phyloP scores from a whole-genome alignment of 2,888 invertebrate species.

The Tillus elongatus region DNA sequence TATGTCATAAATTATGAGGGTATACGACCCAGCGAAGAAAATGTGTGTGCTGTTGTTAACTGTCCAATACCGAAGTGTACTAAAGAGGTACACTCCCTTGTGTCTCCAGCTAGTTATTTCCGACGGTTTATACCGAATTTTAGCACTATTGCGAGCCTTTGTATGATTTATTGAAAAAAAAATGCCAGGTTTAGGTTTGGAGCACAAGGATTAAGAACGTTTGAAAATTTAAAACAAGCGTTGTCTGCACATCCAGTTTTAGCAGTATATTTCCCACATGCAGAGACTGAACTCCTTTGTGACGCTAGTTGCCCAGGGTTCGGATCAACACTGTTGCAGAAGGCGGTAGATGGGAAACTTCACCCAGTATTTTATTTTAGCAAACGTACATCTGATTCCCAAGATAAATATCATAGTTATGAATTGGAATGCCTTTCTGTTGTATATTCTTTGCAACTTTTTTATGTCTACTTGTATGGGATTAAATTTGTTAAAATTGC shows the following conservation, averaged over 20 bases:
- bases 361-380: too few species aligned
- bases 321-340: too few species aligned
- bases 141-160: too few species aligned
- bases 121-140: too few species aligned
- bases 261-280: constrained; percentile 25
- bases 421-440: constrained; percentile 29
- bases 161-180: constrained; percentile 21
- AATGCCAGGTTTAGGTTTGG: constrained; percentile 23
- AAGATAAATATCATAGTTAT: constrained; percentile 31
- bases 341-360: too few species aligned
- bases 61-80: too few species aligned
- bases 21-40: too few species aligned
- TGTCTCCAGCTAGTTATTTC: too few species aligned
- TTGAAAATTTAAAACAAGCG: constrained; percentile 21
- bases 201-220: constrained; percentile 18
- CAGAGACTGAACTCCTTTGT: constrained; percentile 31
- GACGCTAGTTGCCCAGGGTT: constrained; percentile 30
- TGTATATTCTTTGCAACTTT: constrained; percentile 25
- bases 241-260: constrained; percentile 25
- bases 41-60: too few species aligned
- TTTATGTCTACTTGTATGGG: constrained; percentile 27
- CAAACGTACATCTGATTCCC: constrained; percentile 27
- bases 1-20: too few species aligned
- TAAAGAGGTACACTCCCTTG: too few species aligned
- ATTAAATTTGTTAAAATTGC: constrained; percentile 27